phyloP scores from a whole-genome alignment of 2,113 vertebrate species.

The Anoura caudifer region DNA sequence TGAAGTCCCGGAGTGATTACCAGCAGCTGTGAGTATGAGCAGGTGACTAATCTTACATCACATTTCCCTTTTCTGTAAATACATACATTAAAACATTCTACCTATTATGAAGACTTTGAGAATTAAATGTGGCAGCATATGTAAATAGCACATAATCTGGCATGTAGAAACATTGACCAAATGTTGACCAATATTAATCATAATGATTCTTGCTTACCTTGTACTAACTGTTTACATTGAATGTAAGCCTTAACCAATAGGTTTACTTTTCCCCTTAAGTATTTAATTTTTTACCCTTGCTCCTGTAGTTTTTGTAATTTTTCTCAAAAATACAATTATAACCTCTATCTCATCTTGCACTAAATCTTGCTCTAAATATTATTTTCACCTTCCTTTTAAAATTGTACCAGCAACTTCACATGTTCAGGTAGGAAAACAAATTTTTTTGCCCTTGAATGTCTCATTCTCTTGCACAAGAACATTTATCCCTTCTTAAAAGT shows the following conservation, averaged over 20 bases:
- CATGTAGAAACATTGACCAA: background rate
- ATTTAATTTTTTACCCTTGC: background rate
- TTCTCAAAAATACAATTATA: background rate
- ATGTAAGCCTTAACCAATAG: background rate
- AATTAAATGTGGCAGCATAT: background rate
- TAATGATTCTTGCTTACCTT: background rate
- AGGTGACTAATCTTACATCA: background rate
- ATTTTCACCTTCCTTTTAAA: background rate
- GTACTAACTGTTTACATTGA: background rate
- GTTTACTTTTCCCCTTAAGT: background rate
- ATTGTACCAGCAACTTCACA: background rate
- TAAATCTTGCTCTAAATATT: background rate
- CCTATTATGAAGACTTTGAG: background rate
- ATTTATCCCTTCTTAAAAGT: background rate
- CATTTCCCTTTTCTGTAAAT: background rate
- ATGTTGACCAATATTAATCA: background rate
- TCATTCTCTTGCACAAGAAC: background rate
- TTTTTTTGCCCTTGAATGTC: background rate
- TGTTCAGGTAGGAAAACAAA: background rate
- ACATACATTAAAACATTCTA: background rate
- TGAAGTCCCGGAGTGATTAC: background rate
- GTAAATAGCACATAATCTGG: background rate
- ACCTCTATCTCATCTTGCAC: background rate
- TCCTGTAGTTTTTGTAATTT: background rate
- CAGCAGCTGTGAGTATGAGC: background rate